phyloP scores from a whole-genome alignment of 1,140 invertebrate genomes.

The Ostrea denselamellosa region DNA sequence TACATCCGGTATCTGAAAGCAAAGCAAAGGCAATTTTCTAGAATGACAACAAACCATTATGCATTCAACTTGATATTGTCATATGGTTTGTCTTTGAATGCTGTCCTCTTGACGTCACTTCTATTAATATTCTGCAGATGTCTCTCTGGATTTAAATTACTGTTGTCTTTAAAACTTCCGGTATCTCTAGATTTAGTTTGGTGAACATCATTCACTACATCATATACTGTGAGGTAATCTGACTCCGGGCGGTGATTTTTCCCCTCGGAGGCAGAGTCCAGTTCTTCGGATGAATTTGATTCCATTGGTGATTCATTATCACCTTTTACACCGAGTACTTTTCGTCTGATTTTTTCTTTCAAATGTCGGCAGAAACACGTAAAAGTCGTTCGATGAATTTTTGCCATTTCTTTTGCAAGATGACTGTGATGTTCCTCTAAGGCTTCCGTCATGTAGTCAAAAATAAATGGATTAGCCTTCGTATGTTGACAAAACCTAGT shows the following conservation, averaged over 20 bases:
- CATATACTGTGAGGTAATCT: neutral
- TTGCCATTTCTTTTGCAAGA: neutral
- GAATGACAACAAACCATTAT: neutral
- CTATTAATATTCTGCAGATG: neutral
- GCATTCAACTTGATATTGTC: neutral
- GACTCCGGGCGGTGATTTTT: neutral
- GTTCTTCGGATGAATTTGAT: neutral
- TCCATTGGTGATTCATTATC: neutral
- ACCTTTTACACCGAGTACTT: neutral
- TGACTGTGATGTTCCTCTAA: neutral
- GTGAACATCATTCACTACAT: neutral
- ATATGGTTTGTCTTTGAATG: neutral
- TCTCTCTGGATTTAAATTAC: neutral
- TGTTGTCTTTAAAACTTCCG: neutral
- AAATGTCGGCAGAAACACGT: neutral
- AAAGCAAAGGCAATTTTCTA: neutral
- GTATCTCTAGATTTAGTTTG: neutral
- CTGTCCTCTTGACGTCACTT: neutral
- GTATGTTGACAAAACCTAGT: neutral
- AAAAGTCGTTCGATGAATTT: neutral
- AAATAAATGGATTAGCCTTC: neutral
- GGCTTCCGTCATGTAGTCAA: neutral
- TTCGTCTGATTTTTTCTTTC: neutral
- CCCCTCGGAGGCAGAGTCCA: neutral
- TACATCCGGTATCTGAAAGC: neutral